Evolutionary conservation across 2,113 vertebrate genomes (phyloP).

Genomic region (Trochalopteron elliotii): DNA sequence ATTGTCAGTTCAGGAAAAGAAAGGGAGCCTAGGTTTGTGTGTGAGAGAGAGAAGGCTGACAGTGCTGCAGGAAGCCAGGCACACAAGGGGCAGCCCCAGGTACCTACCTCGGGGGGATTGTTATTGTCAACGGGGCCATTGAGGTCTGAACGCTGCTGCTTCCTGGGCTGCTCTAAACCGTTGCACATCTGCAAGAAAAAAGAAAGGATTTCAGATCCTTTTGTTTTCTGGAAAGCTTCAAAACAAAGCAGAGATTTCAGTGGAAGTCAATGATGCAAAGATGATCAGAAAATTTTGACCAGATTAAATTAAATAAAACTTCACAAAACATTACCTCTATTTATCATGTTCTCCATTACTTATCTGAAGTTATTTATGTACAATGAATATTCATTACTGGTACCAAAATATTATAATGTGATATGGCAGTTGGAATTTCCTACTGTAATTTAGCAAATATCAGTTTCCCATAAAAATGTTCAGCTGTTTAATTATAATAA

Average conservation of each 20-base stretch:
- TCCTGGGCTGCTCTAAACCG: constrained; percentile 87
- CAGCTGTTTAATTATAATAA: background rate
- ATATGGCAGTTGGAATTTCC: background rate
- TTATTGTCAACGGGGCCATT: constrained; percentile 94
- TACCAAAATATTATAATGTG: background rate
- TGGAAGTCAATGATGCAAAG: background rate
- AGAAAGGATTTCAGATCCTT: background rate
- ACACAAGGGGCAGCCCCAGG: background rate
- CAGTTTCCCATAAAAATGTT: background rate
- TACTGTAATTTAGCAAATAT: background rate
- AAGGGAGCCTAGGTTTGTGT: background rate
- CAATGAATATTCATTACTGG: background rate
- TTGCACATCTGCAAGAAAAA: constrained; percentile 81
- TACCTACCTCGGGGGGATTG: constrained; percentile 86
- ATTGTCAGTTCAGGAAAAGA: background rate
- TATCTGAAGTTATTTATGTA: background rate
- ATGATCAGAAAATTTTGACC: background rate
- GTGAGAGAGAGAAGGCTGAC: background rate
- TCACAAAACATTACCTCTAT: background rate
- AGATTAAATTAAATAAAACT: background rate
- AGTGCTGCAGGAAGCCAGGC: background rate
- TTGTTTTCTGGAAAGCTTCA: background rate
- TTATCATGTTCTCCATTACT: background rate
- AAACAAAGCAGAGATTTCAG: background rate
- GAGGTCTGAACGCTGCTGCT: constrained; percentile 96